Evolutionary conservation across 2,797 vertebrate species (phyloP), one percentile per base, ranked within the genome.

Genomic region (Ambastaia sidthimunki): DNA sequence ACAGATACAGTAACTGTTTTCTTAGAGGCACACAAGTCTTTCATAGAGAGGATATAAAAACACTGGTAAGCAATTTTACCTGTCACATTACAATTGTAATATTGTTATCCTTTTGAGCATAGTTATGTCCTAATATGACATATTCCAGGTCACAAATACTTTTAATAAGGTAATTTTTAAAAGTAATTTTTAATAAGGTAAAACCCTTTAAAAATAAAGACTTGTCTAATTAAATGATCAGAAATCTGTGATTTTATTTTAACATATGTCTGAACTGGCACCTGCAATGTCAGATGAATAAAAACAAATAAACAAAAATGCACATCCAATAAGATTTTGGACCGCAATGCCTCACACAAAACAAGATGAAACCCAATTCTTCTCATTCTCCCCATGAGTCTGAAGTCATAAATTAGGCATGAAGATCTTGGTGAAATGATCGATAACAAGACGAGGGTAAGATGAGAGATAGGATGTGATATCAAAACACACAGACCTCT

Each of bases 341-440:
- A 10, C 3, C 9, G 21, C 3, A 50, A 31, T 60, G 28, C 18
- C 52, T 70, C 47, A n/a, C 66, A 71, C 57, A 7, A 44, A 60
- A 28, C 16, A 41, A 18, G 19, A 28, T 60, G 73, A 76, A 81
- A 78, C 54, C 55, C 47, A 60, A 73, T 71, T 78, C 68, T 76
- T 83, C 25, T 60, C 44, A 55, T 74, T 72, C 10, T 78, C 54
- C 59, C 75, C 69, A 44, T 9, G 37, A 80, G 75, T 79, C 75
- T 73, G 16, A 83, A 81, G 79, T 81, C 75, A 79, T 81, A 74
- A 81, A 85, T 85, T 75, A 82, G 65, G 78, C 74, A 85, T 77
- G 80, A 57, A 59, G 80, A 31, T 57, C 77, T 84, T 63, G 66
- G 70, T 63, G 54, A 80, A 81, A 79, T 44, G 48, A 72, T 65